These are phyloP conservation scores for Pseudomyrmex dendroicus DNA, from an alignment of 1,140 invertebrate genomes.

Conservation along the genomic window DNA sequence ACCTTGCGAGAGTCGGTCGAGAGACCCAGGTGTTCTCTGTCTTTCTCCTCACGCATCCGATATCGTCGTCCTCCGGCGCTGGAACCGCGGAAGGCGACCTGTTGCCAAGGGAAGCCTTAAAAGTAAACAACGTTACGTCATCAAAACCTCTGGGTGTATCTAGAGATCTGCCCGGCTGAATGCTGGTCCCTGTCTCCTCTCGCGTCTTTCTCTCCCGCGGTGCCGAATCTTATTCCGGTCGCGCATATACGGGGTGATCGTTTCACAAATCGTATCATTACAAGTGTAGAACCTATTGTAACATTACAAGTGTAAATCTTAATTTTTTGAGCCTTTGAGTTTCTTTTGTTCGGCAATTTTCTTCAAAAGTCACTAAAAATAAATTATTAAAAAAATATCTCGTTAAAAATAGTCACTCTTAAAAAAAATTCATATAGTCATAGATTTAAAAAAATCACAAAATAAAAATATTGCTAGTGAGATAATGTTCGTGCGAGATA, in stretches of 20 bases:
- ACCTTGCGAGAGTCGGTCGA: constrained; percentile 5
- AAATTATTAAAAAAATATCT: too few species aligned
- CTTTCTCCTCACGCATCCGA: neutral
- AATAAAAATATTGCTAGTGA: too few species aligned
- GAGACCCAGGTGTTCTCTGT: neutral
- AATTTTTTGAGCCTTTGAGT: too few species aligned
- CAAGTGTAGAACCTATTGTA: too few species aligned
- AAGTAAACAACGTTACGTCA: constrained; percentile 80
- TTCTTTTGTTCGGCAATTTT: too few species aligned
- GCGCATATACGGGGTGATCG: constrained; percentile 34
- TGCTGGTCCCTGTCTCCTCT: constrained; percentile 52
- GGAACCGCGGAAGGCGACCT: constrained; percentile 72
- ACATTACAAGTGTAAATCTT: too few species aligned
- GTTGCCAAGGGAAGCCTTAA: constrained; percentile 78
- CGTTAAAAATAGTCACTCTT: too few species aligned
- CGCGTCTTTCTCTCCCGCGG: constrained; percentile 49
- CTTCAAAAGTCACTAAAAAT: too few species aligned
- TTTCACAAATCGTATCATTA: neutral
- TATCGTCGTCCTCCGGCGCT: constrained; percentile 42
- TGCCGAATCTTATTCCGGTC: constrained; percentile 34
- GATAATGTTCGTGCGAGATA: neutral
- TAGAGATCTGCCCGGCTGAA: constrained; percentile 55
- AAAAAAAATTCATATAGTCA: too few species aligned
- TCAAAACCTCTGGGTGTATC: constrained; percentile 57
- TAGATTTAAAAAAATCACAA: too few species aligned